Evolutionary conservation across 2,797 vertebrate genomes (phyloP).

Genomic region (Dicrostonyx torquatus): DNA sequence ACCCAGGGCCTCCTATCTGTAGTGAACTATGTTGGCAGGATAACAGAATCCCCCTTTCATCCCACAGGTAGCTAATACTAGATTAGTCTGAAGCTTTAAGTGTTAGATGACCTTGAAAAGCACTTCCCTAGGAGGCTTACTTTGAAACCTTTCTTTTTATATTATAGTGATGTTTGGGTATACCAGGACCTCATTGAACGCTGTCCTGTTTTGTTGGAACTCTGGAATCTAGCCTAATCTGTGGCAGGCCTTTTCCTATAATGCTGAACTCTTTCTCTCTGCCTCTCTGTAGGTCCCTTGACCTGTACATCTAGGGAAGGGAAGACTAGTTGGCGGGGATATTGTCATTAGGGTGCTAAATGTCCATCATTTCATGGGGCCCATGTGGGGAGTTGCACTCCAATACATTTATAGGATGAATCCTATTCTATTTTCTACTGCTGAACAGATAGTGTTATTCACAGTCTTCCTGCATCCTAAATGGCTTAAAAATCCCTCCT

Average conservation of each 20-base stretch:
- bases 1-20: not conserved
- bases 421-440: not conserved
- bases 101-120: not conserved
- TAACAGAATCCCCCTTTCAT: not conserved
- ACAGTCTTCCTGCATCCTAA: not conserved
- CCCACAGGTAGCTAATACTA: not conserved
- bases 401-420: not conserved
- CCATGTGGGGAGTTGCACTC: not conserved
- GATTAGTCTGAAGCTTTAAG: not conserved
- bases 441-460: not conserved
- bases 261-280: not conserved
- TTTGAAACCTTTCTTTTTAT: not conserved
- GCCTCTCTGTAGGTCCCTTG: not conserved
- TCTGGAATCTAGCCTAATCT: not conserved
- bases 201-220: not conserved
- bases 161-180: not conserved
- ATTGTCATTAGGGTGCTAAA: not conserved
- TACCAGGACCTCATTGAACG: not conserved
- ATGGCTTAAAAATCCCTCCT: not conserved
- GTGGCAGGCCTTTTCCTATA: constrained; percentile 8
- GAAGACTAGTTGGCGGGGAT: not conserved
- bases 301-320: too few relatives aligned
- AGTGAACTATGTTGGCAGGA: not conserved
- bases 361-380: not conserved
- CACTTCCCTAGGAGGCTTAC: not conserved